Conservation (phyloP, 2,797 vertebrate genomes). For the Galago senegalensis region DNA sequence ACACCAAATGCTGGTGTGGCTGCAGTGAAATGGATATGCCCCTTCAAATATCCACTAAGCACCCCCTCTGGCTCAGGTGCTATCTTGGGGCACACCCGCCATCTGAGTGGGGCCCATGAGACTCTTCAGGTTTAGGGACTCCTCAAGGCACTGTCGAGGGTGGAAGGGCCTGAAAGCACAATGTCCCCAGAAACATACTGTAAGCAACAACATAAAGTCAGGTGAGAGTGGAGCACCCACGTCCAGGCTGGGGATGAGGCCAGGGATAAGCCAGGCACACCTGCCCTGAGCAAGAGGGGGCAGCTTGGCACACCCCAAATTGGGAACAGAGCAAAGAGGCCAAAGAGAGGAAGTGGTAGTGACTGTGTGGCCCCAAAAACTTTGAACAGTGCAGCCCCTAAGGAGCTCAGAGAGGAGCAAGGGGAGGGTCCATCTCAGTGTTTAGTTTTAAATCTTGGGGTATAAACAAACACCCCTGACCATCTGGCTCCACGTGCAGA, state of each 20-base stretch:
- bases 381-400: background rate
- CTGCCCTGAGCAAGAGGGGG: background rate
- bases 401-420: rapidly evolving
- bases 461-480: rapidly evolving
- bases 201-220: rapidly evolving
- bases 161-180: rapidly evolving
- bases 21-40: rapidly evolving
- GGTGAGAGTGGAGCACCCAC: rapidly evolving
- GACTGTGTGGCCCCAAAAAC: rapidly evolving
- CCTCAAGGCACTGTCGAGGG: rapidly evolving
- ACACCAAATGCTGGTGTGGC: rapidly evolving
- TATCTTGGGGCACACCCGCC: background rate
- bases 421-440: background rate
- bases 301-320: background rate
- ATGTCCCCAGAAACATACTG: rapidly evolving
- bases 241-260: background rate
- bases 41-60: background rate
- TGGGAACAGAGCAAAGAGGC: background rate
- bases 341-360: rapidly evolving
- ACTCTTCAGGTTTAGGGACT: background rate
- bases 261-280: background rate
- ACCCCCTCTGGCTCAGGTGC: rapidly evolving
- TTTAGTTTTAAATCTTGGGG: background rate
- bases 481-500: rapidly evolving
- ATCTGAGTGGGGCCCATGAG: rapidly evolving